These are phyloP conservation scores for Struthio camelus DNA, from an alignment of 2,113 vertebrate species.

Conservation along the genomic window DNA sequence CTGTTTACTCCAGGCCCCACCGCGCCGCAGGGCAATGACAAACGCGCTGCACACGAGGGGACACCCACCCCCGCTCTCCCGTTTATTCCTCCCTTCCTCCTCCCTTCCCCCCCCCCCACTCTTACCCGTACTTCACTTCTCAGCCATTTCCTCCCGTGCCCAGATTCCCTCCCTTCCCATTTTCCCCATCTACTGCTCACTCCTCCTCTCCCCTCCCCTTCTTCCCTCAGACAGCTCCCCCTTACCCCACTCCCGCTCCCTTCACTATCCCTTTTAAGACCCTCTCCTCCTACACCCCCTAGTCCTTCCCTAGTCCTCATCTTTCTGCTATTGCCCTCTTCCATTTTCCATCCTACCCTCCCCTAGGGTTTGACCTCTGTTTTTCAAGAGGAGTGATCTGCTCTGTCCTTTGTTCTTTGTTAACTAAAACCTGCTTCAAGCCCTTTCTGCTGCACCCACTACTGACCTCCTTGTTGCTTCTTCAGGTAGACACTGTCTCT, in stretches of 20 bases:
- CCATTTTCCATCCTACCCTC: not conserved
- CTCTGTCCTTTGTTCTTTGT: not conserved
- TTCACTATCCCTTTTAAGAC: not conserved
- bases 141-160: not conserved
- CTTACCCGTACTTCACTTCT: not conserved
- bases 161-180: not conserved
- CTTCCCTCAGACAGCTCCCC: not conserved
- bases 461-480: not conserved
- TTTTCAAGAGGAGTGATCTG: not conserved
- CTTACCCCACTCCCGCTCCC: not conserved
- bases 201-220: not conserved
- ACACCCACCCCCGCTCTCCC: not conserved
- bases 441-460: not conserved
- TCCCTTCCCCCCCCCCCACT: accelerated
- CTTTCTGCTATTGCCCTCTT: not conserved
- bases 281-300: not conserved
- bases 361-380: not conserved
- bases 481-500: not conserved
- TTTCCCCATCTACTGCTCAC: not conserved
- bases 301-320: not conserved
- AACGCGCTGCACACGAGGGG: not conserved
- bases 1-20: not conserved
- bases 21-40: not conserved
- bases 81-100: accelerated
- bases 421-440: not conserved